These are phyloP conservation scores for Anhinga anhinga DNA, from an alignment of 2,113 vertebrate genomes.

Conservation along the genomic window DNA sequence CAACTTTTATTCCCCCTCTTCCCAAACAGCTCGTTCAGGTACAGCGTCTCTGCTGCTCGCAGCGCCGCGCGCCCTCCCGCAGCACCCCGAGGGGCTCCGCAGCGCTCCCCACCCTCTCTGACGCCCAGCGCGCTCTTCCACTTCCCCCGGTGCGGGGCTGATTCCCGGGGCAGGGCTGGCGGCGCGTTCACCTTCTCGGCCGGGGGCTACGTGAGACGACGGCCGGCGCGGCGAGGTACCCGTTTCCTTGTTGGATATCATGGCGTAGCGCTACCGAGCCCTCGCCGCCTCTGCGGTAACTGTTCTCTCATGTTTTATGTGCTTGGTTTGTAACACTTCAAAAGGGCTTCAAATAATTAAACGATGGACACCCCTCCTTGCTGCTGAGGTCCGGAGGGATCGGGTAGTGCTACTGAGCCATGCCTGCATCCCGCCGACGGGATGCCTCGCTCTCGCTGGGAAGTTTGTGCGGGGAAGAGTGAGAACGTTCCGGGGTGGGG, in stretches of 20 bases:
- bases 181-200: accelerated
- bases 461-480: neutral
- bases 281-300: accelerated
- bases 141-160: neutral
- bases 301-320: accelerated
- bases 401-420: accelerated
- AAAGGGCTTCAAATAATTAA: neutral
- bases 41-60: neutral
- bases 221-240: accelerated
- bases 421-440: accelerated
- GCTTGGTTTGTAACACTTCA: accelerated
- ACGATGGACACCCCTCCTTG: accelerated
- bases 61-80: accelerated
- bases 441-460: accelerated
- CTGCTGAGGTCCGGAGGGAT: neutral
- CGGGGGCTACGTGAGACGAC: neutral
- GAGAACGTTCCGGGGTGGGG: neutral
- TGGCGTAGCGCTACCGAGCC: neutral
- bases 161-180: neutral
- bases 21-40: accelerated
- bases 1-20: too few species aligned
- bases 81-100: accelerated
- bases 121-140: accelerated
- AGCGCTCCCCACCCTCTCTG: neutral
- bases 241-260: accelerated